Base-by-base conservation (phyloP, 2,113 vertebrate genomes). In the Microtus ochrogaster region DNA sequence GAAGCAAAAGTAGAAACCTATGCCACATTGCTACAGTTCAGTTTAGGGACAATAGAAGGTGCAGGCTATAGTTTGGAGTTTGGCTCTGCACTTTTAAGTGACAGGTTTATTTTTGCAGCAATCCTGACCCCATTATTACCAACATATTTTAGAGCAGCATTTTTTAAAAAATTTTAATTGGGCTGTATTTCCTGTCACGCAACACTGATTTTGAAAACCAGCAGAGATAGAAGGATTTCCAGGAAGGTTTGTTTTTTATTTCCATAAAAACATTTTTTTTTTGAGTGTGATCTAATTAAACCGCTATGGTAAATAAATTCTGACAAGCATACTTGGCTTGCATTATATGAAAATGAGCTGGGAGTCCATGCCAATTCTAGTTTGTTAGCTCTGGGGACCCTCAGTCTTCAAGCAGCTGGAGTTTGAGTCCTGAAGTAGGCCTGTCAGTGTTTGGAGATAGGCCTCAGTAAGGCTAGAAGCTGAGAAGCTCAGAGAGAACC, bases 341-440 rank as follows among this genome's bases (percentile, higher is more conserved):
- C n/a, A 0, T 97, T 92, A 91, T 6, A 72, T 39, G 63, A 49
- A 96, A 74, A 13, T 63, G 81, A 94, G 92, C 70, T 39, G 74
- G 72, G 61, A 76, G 44, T 74, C 47, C 0, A 0, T 70, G 95
- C 92, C 92, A 89, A 24, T 92, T 85, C 65, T 66, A n/a, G 14
- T 28, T 22, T 95, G 13, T 73, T 74, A 78, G 11, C 33, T 83
- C 85, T 89, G 58, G 89, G 87, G 86, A 94, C 94, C 94, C 92
- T 91, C 76, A 79, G 63, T 86, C 87, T 63, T 92, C 79, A 81
- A 39, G 94, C 88, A 93, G 87, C 93, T 90, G 93, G 90, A 41
- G 41, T 79, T 65, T 89, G 58, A 95, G 90, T 74, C 92, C 93
- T 96, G 96, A 87, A 87, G 88, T 91, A 93, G 94, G 65, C 92